phyloP scores from a whole-genome alignment of 2,113 vertebrate species.

The Zosterops lateralis region DNA sequence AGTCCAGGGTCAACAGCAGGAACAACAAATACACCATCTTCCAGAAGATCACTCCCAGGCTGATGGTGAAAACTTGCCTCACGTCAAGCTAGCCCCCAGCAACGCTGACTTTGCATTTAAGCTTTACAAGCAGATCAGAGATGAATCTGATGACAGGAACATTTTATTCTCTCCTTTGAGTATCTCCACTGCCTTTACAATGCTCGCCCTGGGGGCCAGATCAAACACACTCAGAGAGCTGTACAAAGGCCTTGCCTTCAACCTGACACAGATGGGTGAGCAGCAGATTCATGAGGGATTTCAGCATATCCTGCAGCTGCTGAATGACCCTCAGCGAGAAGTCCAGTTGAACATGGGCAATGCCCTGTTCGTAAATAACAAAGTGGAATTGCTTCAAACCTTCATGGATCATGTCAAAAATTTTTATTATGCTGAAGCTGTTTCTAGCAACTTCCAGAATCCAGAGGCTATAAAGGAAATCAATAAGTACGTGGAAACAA shows the following conservation, averaged over 20 bases:
- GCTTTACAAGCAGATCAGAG: conserved; percentile 76
- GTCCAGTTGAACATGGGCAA: conserved; percentile 71
- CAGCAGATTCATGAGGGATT: conserved; percentile 76
- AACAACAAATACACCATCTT: background rate
- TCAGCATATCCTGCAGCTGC: conserved; percentile 63
- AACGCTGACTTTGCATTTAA: conserved; percentile 81
- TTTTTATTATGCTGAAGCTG: conserved; percentile 68
- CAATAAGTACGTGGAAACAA: conserved; percentile 75
- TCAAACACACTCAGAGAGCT: conserved; percentile 76
- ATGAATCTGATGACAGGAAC: conserved; percentile 37
- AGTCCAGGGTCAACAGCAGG: conserved; percentile 10
- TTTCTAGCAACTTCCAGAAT: conserved; percentile 74
- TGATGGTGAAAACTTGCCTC: background rate
- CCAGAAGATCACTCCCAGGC: background rate
- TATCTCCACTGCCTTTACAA: conserved; percentile 79
- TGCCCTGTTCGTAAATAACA: conserved; percentile 64
- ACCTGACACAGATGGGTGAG: conserved; percentile 30
- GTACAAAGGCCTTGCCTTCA: conserved; percentile 72
- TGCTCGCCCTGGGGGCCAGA: conserved; percentile 79
- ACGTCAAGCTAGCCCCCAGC: conserved; percentile 31
- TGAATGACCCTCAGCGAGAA: conserved; percentile 43
- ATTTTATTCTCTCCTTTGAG: conserved; percentile 87
- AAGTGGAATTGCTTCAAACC: conserved; percentile 46
- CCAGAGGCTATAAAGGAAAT: conserved; percentile 63
- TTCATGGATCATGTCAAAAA: conserved; percentile 68